Conservation (phyloP, 2,113 vertebrate species). For the Chauna torquata region DNA sequence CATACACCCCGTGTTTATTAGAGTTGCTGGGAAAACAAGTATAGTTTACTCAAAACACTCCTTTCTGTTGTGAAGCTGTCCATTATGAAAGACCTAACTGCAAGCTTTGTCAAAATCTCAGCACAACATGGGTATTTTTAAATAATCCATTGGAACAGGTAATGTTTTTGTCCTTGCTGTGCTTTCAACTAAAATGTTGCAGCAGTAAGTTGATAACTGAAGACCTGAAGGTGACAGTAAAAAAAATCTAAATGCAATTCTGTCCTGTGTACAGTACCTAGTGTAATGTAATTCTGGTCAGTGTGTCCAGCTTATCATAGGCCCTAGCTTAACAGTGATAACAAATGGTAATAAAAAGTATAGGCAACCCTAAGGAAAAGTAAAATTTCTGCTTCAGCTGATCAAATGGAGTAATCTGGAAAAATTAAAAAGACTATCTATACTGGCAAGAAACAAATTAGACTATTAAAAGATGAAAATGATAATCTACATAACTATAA, state of each 20-base stretch:
- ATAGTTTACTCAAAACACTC: not conserved
- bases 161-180: not conserved
- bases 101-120: not conserved
- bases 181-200: not conserved
- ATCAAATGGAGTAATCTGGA: not conserved
- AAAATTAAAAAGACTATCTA: not conserved
- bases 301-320: not conserved
- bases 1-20: not conserved
- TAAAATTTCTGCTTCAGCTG: not conserved
- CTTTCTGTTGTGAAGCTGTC: not conserved
- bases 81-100: not conserved
- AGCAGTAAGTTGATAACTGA: not conserved
- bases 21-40: not conserved
- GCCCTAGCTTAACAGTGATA: not conserved
- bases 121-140: fast-evolving
- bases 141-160: not conserved
- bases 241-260: not conserved
- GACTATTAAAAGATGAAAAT: not conserved
- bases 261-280: not conserved
- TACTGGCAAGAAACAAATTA: not conserved
- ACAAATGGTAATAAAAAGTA: not conserved
- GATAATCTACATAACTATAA: not conserved
- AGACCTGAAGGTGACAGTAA: not conserved
- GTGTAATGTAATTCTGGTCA: not conserved
- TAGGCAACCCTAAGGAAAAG: not conserved